Conservation (phyloP, 1,140 invertebrate genomes). For the Drosophila paulistorum region DNA sequence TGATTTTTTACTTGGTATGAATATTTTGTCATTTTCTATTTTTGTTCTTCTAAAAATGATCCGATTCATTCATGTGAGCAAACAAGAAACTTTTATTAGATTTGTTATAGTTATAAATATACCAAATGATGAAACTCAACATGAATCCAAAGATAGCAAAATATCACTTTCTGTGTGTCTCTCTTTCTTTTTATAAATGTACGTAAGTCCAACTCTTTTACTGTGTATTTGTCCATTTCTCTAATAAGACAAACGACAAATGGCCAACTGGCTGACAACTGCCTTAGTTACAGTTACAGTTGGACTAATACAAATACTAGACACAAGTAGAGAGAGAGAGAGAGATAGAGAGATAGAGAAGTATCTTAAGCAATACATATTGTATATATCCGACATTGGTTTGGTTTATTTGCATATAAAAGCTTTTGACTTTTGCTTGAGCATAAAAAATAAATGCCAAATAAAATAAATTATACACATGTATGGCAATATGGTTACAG, state of each 20-base stretch:
- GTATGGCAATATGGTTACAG: slow-evolving; percentile 40
- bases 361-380: slow-evolving; percentile 27
- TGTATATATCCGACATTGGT: slow-evolving; percentile 45
- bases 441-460: slow-evolving; percentile 65
- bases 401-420: slow-evolving; percentile 66
- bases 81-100: no score
- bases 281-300: slow-evolving; percentile 27
- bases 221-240: slow-evolving; percentile 10
- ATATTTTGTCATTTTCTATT: no score
- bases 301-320: slow-evolving; percentile 15
- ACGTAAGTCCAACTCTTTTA: not conserved
- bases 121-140: no score
- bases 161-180: no score
- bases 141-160: no score
- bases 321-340: no score
- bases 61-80: no score
- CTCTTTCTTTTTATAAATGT: not conserved
- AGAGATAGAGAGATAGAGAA: not conserved
- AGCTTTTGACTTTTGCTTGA: slow-evolving; percentile 70
- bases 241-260: slow-evolving; percentile 40
- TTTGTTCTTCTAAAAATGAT: no score
- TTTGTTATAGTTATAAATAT: no score
- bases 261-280: slow-evolving; percentile 50
- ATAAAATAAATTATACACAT: slow-evolving; percentile 70
- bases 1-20: no score